These are phyloP conservation scores for Leptobrachium ailaonicum DNA, from an alignment of 2,113 vertebrate genomes.

Conservation along the genomic window DNA sequence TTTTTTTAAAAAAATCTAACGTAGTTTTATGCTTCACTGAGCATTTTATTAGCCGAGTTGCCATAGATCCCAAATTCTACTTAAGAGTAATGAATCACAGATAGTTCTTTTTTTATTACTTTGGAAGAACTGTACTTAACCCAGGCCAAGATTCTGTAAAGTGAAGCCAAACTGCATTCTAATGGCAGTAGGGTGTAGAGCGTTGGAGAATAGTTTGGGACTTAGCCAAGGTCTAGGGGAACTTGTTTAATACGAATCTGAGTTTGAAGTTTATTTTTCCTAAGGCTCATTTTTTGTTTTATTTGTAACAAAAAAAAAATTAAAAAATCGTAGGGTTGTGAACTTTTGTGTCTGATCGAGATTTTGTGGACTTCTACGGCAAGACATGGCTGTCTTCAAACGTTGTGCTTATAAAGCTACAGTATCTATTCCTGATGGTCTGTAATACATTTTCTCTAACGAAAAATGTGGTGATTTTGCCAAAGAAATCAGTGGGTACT, in stretches of 20 bases:
- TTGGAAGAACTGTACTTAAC: constrained; percentile 31
- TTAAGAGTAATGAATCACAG: constrained; percentile 42
- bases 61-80: constrained; percentile 32
- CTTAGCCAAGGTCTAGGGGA: constrained; percentile 28
- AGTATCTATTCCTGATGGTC: constrained; percentile 29
- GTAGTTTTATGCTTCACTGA: constrained; percentile 12
- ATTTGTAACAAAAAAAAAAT: constrained; percentile 9
- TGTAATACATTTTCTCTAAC: constrained; percentile 25
- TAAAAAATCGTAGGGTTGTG: constrained; percentile 35
- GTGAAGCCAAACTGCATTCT: constrained; percentile 42
- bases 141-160: constrained; percentile 41
- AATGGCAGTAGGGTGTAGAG: constrained; percentile 42
- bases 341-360: constrained; percentile 48
- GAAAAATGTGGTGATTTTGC: constrained; percentile 18
- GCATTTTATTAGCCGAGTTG: constrained; percentile 16
- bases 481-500: constrained; percentile 39
- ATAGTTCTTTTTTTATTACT: constrained; percentile 37
- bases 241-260: constrained; percentile 49
- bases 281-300: constrained; percentile 46
- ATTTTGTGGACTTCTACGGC: constrained; percentile 35
- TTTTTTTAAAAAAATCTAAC: neutral
- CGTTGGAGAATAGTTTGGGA: constrained; percentile 27
- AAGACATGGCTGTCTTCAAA: constrained; percentile 39
- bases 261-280: constrained; percentile 47
- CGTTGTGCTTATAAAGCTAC: constrained; percentile 36